Base-by-base conservation (phyloP, 1,140 invertebrate genomes). In the Batillaria attramentaria region DNA sequence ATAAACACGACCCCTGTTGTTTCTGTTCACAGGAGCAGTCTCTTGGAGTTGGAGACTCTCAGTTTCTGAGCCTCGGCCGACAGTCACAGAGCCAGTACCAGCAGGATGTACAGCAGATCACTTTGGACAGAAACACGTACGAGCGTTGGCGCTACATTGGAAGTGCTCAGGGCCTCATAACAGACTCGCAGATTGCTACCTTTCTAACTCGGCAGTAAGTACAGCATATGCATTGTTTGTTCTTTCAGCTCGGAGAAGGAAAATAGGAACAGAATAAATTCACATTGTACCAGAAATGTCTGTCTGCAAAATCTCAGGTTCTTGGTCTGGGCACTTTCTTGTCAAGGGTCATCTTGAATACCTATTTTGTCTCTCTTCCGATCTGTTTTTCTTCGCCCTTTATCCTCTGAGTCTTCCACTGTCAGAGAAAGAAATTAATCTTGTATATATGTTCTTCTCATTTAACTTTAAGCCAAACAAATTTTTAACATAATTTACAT, bases 161-260 rank as follows among this genome's bases (percentile, higher is more conserved):
- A 42, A 42, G 10, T n/a, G 16, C 18, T n/a, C 42, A 65, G 13
- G 73, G 73, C 16, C 54, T 75, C 33, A 65, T 24, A 31, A 28
- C 54, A 16, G 73, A 75, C 37, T 41, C 73, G 10, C 8, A 42
- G 20, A 75, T 75, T 35, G 73, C 73, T 4, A 37, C 54, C 54
- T 75, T 54, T 24, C 73, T 75, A 24, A 31, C 62, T 13, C 37
- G 62, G 3, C 39, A 75, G 73, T 75, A 24, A 75, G 73, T 39
- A 33, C 13, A 2, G 28, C n/a, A 37, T 69, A 13, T 24, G 24
- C 5, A 24, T 37, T 31, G 24, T 10, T 33, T 33, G 37, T 35
- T 37, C 5, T 39, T 33, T 13, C 31, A 33, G 3, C 10, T 33
- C 24, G 37, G 24, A 16, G 37, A 33, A 16, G 13, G 5, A 37